Percentiles rank a stretch among this genome's conserved stretches.
Conservation (phyloP, 2,888 invertebrate genomes). For the Philonicus albiceps region DNA sequence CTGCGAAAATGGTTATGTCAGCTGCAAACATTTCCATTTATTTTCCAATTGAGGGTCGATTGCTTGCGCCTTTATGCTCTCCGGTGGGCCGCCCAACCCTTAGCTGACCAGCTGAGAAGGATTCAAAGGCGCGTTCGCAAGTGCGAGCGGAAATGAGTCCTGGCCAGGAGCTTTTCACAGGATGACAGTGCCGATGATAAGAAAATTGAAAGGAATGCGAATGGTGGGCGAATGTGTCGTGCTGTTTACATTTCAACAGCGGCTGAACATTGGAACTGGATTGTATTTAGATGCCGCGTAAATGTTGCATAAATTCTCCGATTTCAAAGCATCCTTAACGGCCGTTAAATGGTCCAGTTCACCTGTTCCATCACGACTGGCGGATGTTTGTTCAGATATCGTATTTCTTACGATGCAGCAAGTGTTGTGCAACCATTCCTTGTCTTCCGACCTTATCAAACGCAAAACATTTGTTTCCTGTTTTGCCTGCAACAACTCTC, state of each 20-base stretch:
- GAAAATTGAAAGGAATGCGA: slow-evolving; percentile 11
- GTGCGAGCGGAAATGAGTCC: slow-evolving; percentile 30
- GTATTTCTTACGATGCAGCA: background rate
- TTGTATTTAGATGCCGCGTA: background rate
- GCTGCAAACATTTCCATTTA: slow-evolving; percentile 48
- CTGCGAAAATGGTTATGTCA: slow-evolving; percentile 45
- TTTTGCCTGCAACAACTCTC: background rate
- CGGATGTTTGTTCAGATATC: slow-evolving; percentile 30
- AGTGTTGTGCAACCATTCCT: slow-evolving; percentile 8
- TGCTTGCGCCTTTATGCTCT: slow-evolving; percentile 17
- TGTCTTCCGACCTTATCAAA: slow-evolving; percentile 1
- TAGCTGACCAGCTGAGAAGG: slow-evolving; percentile 31
- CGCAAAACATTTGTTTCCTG: slow-evolving; percentile 26
- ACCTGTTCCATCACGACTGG: background rate
- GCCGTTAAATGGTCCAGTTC: slow-evolving; percentile 37
- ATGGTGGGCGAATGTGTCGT: background rate
- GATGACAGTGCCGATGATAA: background rate
- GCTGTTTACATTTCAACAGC: background rate
- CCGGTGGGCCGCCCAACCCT: slow-evolving; percentile 20
- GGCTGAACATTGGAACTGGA: background rate
- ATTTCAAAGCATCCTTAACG: slow-evolving; percentile 1
- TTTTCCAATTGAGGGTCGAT: slow-evolving; percentile 45
- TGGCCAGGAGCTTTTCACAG: slow-evolving; percentile 11
- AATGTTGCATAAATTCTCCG: slow-evolving; percentile 15
- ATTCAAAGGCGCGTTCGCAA: slow-evolving; percentile 26